Percentiles rank a stretch among this genome's conserved stretches.
phyloP scores from a whole-genome alignment of 2,888 invertebrate species.

The Synergus laeviventris region DNA sequence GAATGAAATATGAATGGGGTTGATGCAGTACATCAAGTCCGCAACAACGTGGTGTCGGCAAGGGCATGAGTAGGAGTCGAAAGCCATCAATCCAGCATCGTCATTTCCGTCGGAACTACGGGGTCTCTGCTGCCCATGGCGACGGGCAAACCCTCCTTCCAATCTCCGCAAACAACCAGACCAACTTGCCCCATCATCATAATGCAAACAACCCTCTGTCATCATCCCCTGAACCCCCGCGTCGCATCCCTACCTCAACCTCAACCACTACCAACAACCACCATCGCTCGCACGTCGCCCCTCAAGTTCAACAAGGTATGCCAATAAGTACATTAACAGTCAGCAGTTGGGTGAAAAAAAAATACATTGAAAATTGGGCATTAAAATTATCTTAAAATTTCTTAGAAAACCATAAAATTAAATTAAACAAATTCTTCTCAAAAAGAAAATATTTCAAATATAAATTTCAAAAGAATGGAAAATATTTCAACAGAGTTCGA shows the following conservation, averaged over 20 bases:
- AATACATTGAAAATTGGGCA: not conserved
- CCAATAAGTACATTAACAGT: constrained; percentile 40
- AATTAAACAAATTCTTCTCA: no score
- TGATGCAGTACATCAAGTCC: constrained; percentile 71
- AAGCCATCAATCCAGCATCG: constrained; percentile 69
- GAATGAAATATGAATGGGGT: constrained; percentile 62
- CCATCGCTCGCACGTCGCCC: constrained; percentile 66
- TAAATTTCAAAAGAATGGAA: no score
- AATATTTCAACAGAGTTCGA: no score
- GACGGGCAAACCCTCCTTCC: constrained; percentile 73
- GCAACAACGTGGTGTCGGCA: constrained; percentile 62
- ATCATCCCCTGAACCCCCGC: constrained; percentile 54
- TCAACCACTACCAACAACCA: constrained; percentile 62
- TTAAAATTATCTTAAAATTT: no score
- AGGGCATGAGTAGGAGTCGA: constrained; percentile 63
- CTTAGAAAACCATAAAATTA: no score
- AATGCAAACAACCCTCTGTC: constrained; percentile 54
- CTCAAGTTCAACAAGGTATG: constrained; percentile 71
- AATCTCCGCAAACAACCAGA: constrained; percentile 64
- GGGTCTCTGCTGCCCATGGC: constrained; percentile 69
- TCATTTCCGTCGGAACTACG: constrained; percentile 71
- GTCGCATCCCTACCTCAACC: constrained; percentile 64
- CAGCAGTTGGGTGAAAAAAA: not conserved
- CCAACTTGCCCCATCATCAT: constrained; percentile 55
- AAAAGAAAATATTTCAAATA: no score